Evolutionary conservation across 2,888 invertebrate genomes (phyloP), one percentile per base, ranked within the genome.

Genomic region (Dicycla oo): DNA sequence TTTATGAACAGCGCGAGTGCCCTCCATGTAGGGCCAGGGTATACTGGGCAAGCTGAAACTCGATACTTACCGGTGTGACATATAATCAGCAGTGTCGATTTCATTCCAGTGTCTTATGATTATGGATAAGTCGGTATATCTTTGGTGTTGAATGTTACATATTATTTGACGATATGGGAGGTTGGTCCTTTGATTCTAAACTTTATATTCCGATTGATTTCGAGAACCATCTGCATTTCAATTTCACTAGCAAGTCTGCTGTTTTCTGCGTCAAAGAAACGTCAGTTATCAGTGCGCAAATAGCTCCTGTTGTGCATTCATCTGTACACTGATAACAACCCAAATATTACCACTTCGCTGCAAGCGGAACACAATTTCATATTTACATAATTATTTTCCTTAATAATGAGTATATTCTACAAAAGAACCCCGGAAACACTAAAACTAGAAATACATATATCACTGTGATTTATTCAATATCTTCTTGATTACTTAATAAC

Each of bases 31-130:
- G 40, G 51, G 61, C 23, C 60, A 70, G 2, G 34, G 34, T 77
- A 77, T 38, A 62, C 40, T 81, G 81, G 81, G n/a, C 71, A 13
- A 34, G 34, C 51, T 81, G 70, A 69, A 73, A 80, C 69, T 74
- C 20, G 83, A 83, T 74, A 83, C 63, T 38, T 30, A 67, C 60
- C 51, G 64, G 60, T 64, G 60, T 83, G 70, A 70, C 71, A 78
- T 85, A 73, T 71, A 68, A 80, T 80, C 66, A 69, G 56, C 40
- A 71, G 83, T 81, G 83, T 85, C 73, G 65, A 72, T 83, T 85
- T 73, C 85, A 83, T 83, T 83, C 80, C 72, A 69, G 73, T 75
- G 83, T 80, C 80, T 69, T 74, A 80, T 74, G 75, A 83, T 83
- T 83, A 83, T 80, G 80, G 40, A 69, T 64, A 79, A 47, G 58